A percentile compares a stretch with the other conserved stretches of the same genome.
These are phyloP conservation scores for Lota lota DNA, from an alignment of 2,113 vertebrate genomes.

Conservation along the genomic window DNA sequence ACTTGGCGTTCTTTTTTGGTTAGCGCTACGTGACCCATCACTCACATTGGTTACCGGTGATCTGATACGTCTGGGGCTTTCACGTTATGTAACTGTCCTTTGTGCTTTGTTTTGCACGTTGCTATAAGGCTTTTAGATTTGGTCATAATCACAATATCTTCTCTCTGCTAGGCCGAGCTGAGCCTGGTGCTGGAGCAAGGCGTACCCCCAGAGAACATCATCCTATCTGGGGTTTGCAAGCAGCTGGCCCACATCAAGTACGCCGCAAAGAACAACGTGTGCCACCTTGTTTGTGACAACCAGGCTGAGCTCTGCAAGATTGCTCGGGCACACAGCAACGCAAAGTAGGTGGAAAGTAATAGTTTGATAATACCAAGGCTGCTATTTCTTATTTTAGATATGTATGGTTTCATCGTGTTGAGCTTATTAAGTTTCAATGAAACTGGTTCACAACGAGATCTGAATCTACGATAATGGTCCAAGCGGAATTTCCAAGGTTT, in stretches of 20 bases:
- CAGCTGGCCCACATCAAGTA: slow-evolving; percentile 92
- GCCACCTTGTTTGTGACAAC: slow-evolving; percentile 89
- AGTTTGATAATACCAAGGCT: no score
- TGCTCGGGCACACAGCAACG: slow-evolving; percentile 84
- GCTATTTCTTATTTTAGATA: no score
- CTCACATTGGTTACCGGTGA: slow-evolving; percentile 33
- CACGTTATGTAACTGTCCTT: slow-evolving; percentile 15
- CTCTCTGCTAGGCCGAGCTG: slow-evolving; percentile 81
- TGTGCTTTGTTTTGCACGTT: background rate
- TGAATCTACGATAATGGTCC: no score
- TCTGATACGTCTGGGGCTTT: slow-evolving; percentile 9
- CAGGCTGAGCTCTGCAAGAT: slow-evolving; percentile 93
- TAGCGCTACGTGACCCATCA: slow-evolving; percentile 20
- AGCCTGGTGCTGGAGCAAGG: slow-evolving; percentile 86
- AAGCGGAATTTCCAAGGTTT: no score
- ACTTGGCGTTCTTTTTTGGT: slow-evolving; percentile 10
- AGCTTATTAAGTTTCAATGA: no score
- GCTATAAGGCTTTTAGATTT: slow-evolving; percentile 13
- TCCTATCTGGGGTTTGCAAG: slow-evolving; percentile 92
- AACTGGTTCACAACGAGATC: no score
- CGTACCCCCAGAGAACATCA: slow-evolving; percentile 88
- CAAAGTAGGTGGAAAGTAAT: slow-evolving; percentile 79
- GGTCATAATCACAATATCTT: background rate
- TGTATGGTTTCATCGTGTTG: no score
- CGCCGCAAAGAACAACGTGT: slow-evolving; percentile 88